Evolutionary conservation across 2,888 invertebrate genomes (phyloP).

Genomic region (Caenorhabditis doughertyi): DNA sequence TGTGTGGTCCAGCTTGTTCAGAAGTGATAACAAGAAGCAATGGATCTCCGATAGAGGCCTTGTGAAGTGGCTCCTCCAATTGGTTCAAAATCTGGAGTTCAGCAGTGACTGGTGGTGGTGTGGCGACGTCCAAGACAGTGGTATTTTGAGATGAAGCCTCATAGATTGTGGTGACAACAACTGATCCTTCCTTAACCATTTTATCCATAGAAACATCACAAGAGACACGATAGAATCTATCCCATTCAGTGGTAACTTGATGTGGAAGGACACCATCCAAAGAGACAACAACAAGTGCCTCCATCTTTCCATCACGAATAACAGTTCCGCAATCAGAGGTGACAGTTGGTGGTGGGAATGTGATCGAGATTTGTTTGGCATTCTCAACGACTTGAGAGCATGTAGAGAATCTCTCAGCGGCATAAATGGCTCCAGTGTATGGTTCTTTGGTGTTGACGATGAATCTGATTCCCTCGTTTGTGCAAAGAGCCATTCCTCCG

Average conservation of each 20-base stretch:
- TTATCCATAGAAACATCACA: constrained; percentile 83
- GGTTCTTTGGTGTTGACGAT: constrained; percentile 83
- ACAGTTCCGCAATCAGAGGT: constrained; percentile 82
- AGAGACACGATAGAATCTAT: constrained; percentile 82
- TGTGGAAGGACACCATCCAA: constrained; percentile 83
- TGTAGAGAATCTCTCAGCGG: constrained; percentile 82
- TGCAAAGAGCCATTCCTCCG: constrained; percentile 83
- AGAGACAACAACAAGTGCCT: constrained; percentile 83
- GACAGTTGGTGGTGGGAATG: constrained; percentile 83
- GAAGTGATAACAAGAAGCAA: constrained; percentile 80
- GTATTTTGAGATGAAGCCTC: constrained; percentile 80
- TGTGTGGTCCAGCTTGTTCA: constrained; percentile 83
- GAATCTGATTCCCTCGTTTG: constrained; percentile 83
- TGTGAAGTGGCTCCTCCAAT: constrained; percentile 79
- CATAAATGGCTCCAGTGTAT: constrained; percentile 83
- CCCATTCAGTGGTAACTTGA: constrained; percentile 83
- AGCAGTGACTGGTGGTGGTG: constrained; percentile 83
- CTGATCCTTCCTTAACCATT: constrained; percentile 82
- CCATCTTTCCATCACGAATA: constrained; percentile 82
- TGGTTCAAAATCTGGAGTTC: constrained; percentile 81
- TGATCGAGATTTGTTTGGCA: constrained; percentile 83
- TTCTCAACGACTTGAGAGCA: constrained; percentile 83
- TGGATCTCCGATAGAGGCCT: constrained; percentile 82
- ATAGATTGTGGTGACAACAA: constrained; percentile 83
- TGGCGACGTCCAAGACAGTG: constrained; percentile 81